Conservation (phyloP, 2,888 invertebrate genomes). For the Stenchaetothrips biformis region DNA sequence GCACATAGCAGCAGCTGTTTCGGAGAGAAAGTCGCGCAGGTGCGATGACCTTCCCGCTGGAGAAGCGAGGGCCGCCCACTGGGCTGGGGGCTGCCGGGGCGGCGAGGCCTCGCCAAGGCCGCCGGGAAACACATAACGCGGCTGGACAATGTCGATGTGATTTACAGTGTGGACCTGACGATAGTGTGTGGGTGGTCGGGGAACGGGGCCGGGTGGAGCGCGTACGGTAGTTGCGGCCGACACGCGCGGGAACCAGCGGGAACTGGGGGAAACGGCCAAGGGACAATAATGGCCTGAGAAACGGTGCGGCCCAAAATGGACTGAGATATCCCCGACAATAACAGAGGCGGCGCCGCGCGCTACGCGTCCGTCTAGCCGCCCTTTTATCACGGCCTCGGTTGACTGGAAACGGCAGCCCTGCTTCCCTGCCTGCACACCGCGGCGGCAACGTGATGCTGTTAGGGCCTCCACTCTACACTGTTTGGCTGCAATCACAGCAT, state of each 20-base stretch:
- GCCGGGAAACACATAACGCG: neutral
- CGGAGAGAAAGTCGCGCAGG: too few relatives aligned
- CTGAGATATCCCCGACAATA: conserved; percentile 9
- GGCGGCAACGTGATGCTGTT: too few relatives aligned
- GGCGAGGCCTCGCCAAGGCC: neutral
- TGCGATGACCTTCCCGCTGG: too few relatives aligned
- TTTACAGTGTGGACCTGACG: neutral
- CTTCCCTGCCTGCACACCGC: too few relatives aligned
- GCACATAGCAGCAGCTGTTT: too few relatives aligned
- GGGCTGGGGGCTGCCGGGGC: neutral
- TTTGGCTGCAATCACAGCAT: too few relatives aligned
- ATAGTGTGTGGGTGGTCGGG: neutral
- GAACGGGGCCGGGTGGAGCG: neutral
- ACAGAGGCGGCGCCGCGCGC: neutral
- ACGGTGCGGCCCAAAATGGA: neutral
- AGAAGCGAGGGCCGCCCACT: neutral
- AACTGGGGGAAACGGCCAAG: too few relatives aligned
- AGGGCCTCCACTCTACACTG: too few relatives aligned
- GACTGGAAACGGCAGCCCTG: too few relatives aligned
- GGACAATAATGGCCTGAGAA: conserved; percentile 11
- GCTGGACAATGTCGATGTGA: neutral
- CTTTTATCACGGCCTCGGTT: too few relatives aligned
- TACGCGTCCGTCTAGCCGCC: too few relatives aligned
- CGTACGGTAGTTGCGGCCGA: neutral
- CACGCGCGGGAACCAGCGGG: neutral